These are phyloP conservation scores for Stegodyphus mimosarum DNA, from an alignment of 1,140 invertebrate genomes.

Conservation along the genomic window DNA sequence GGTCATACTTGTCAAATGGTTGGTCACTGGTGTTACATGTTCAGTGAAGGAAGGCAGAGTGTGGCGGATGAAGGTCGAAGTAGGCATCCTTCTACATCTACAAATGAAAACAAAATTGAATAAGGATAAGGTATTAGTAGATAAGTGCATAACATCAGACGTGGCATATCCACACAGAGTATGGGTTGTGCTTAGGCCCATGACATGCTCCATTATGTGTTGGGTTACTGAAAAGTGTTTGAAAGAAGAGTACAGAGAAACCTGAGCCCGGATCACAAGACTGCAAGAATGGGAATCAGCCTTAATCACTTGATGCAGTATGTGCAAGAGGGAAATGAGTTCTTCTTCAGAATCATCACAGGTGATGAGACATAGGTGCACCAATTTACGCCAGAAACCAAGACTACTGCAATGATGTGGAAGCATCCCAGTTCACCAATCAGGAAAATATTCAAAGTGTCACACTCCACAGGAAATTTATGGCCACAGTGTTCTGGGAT, in stretches of 20 bases:
- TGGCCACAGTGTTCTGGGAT: constrained; percentile 5
- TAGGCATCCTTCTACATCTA: background rate
- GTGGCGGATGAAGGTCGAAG: background rate
- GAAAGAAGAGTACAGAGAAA: background rate
- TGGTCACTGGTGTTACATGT: too few species aligned
- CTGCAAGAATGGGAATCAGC: background rate
- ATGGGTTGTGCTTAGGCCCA: background rate
- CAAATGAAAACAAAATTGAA: background rate
- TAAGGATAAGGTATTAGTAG: background rate
- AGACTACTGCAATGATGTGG: background rate
- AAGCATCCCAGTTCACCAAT: constrained; percentile 3
- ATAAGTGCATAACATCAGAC: background rate
- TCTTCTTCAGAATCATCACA: constrained; percentile 1
- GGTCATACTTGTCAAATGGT: too few species aligned
- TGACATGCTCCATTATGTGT: background rate
- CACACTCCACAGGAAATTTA: background rate
- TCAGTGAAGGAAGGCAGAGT: too few species aligned
- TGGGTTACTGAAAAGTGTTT: background rate
- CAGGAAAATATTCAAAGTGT: background rate
- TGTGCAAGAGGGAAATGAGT: background rate
- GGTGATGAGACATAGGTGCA: background rate
- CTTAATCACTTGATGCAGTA: background rate
- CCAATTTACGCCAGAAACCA: background rate
- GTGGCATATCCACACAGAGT: background rate
- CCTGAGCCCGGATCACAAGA: background rate